Base-by-base conservation (phyloP, 2,113 vertebrate genomes). In the Lasiurus borealis region DNA sequence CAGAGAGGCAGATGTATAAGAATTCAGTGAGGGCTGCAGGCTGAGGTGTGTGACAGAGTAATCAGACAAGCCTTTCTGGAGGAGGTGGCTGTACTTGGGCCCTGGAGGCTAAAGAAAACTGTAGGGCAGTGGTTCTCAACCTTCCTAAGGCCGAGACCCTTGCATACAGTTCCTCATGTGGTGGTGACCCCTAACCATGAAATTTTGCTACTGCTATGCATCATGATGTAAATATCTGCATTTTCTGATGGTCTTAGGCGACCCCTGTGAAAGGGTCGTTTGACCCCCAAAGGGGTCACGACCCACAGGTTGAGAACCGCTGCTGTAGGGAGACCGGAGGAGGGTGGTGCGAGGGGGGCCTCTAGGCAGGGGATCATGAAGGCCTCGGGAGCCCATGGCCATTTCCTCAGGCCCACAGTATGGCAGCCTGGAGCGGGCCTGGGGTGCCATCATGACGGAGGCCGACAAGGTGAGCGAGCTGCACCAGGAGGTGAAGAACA, bases 401-500 rank as follows among this genome's bases (percentile, higher is more conserved):
- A 1, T n/a, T 66, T 81, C 82, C n/a, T 34, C 97, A 99, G 99
- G 99, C 40, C 99, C 99, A 18, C 99, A 99, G 98, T 99, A 99
- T 0, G 99, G 99, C 98, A 99, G 99, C 18, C 98, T 99, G 98
- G 99, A 99, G 98, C 98, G 99, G 86, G 99, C 99, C 0, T 99
- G 99, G 99, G 97, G 99, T 4, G 99, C 98, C 29, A 98, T 99
- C 91, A 99, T 99, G 99, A 99, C 99, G 0, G 99, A 99, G 97
- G 99, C 99, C 0, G 99, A 99, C 80, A 99, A 99, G 98, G 99
- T 99, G 98, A 99, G 99, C 0, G 99, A 99, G 96, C 98, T 99
- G 97, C 99, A 99, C 97, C 99, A 99, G 97, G 99, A 99, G 0
- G 98, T 99, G 98, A 99, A 99, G 98, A 99, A 99, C 98, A 98